Base-by-base conservation (phyloP, 2,888 invertebrate species). In the Atrina japonica region DNA sequence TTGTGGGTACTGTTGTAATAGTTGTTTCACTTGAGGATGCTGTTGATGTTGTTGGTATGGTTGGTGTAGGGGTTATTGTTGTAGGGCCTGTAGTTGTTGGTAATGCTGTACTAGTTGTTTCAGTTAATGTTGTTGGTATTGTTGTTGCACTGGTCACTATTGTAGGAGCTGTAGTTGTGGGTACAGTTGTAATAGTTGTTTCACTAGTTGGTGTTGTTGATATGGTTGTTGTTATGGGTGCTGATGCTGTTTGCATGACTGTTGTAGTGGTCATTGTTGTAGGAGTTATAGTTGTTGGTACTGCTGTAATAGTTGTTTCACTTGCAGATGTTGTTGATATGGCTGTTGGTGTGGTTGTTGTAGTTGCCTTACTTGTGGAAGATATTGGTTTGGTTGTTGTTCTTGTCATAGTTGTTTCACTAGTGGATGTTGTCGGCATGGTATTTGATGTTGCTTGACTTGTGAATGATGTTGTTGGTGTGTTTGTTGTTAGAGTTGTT, bases 151-250 rank as follows among this genome's bases (percentile, higher is more conserved):
- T 11, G 11, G 35, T 35, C 11, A 11, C 11, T 1, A 18, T 49
- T 49, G 49, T 49, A n/a, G 49, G 18, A 5, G 49, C 23, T 18
- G 49, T 49, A n/a, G 49, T 9, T 21, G 49, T 49, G 11, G 49
- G 11, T 18, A 18, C n/a, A 11, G 49, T 9, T 21, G 49, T 49
- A n/a, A 1, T n/a, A 49, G 49, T 49, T 2, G 49, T 49, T 18
- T 9, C 23, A n/a, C 3, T 9, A 49, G 49, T 49, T 49, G 49
- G 18, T n/a, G 2, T n/a, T 21, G 49, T 5, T 21, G 11, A 21
- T 18, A 18, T 49, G 11, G 18, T 18, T 5, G 49, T 49, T 49
- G 49, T 3, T 3, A 18, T 43, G 3, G 3, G 14, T 1, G 43
- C 3, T 43, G 43, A n/a, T n/a, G 43, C 18, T 43, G 43, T 14